Evolutionary conservation across 2,797 vertebrate species (phyloP).

Genomic region (Acanthurus leucopareius): DNA sequence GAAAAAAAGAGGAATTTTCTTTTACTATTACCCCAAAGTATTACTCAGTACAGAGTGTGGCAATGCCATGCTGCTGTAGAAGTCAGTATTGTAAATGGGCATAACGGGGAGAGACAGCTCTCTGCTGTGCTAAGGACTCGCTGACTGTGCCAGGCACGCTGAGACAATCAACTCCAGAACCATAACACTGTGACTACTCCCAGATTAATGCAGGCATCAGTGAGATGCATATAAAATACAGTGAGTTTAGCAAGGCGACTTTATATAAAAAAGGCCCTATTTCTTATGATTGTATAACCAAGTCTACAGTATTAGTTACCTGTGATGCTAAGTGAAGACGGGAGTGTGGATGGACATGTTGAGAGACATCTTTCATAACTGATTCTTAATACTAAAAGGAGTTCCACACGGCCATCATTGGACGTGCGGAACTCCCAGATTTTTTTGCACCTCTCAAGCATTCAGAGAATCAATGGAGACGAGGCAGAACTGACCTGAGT

Average conservation of each 20-base stretch:
- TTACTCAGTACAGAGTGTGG: constrained; percentile 26
- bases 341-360: constrained; percentile 38
- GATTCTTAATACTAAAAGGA: constrained; percentile 59
- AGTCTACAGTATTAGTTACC: constrained; percentile 29
- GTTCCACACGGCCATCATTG: constrained; percentile 44
- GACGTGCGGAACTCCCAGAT: constrained; percentile 42
- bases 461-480: constrained; percentile 38
- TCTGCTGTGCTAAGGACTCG: constrained; percentile 54
- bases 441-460: constrained; percentile 37
- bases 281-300: constrained; percentile 51
- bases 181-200: constrained; percentile 57
- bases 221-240: constrained; percentile 45
- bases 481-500: constrained; percentile 7
- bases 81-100: constrained; percentile 35
- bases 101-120: constrained; percentile 46
- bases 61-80: constrained; percentile 36
- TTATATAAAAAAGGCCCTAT: constrained; percentile 27
- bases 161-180: constrained; percentile 69
- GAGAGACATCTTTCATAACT: constrained; percentile 48
- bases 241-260: constrained; percentile 31
- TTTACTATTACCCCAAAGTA: constrained; percentile 15
- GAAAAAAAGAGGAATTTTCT: background rate
- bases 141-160: constrained; percentile 58
- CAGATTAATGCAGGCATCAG: constrained; percentile 59
- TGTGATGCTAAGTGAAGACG: constrained; percentile 2